Evolutionary conservation across 1,140 invertebrate species (phyloP).

Genomic region (Drosophila sproati): DNA sequence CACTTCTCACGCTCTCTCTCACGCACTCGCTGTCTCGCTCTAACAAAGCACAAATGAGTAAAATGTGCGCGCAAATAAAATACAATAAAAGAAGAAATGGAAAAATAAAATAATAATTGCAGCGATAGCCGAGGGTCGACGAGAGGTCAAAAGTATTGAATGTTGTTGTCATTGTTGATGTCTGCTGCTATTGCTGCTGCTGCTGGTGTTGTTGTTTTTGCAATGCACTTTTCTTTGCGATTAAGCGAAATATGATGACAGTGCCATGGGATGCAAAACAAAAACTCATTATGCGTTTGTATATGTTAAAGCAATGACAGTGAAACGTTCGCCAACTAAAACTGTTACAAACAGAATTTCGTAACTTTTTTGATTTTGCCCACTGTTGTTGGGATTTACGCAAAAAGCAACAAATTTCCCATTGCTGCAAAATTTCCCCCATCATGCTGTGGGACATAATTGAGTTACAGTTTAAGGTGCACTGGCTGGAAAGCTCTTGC

Average conservation of each 20-base stretch:
- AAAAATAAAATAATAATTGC: constrained; percentile 64
- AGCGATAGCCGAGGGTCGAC: constrained; percentile 41
- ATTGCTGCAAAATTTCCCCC: neutral
- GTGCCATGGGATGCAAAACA: constrained; percentile 30
- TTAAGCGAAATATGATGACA: constrained; percentile 76
- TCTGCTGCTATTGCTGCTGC: constrained; percentile 20
- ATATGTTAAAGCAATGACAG: neutral
- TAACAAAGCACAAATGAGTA: constrained; percentile 52
- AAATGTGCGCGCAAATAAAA: constrained; percentile 64
- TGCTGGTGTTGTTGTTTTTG: constrained; percentile 28
- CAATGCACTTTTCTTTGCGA: constrained; percentile 76
- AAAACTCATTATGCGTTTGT: constrained; percentile 8
- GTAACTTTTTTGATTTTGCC: no score
- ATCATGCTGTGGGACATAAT: neutral
- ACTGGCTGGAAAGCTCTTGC: constrained; percentile 6
- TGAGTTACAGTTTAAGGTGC: neutral
- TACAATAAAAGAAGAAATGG: constrained; percentile 60
- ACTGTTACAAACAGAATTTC: no score
- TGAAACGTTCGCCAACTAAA: no score
- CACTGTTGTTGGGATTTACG: neutral
- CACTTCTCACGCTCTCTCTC: constrained; percentile 12
- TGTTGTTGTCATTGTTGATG: constrained; percentile 51
- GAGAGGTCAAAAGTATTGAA: constrained; percentile 71
- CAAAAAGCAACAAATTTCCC: constrained; percentile 9
- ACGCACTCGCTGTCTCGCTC: constrained; percentile 6